phyloP scores from a whole-genome alignment of 2,888 invertebrate genomes.

The Ennomos fuscantarius region DNA sequence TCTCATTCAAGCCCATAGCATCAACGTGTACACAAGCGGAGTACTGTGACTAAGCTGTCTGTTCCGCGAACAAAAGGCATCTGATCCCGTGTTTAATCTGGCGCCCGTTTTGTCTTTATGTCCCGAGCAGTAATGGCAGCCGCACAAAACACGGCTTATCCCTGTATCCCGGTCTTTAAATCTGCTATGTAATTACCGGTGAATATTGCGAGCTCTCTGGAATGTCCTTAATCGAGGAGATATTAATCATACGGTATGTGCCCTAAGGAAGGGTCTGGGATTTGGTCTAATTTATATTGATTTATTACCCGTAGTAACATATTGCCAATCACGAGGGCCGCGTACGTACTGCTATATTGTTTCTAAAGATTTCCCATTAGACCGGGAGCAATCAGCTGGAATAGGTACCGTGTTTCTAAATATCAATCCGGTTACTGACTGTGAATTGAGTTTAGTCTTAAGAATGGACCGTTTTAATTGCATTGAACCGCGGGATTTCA shows the following conservation, averaged over 20 bases:
- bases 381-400: conserved; percentile 17
- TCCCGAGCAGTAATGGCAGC: conserved; percentile 32
- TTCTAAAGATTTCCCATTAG: conserved; percentile 32
- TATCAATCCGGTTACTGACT: conserved; percentile 5
- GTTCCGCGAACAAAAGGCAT: conserved; percentile 36
- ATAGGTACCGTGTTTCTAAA: conserved; percentile 11
- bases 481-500: background rate
- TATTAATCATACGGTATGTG: conserved; percentile 35
- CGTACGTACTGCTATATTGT: conserved; percentile 21
- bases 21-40: conserved; percentile 40
- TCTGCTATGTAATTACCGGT: conserved; percentile 38
- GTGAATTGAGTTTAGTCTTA: background rate
- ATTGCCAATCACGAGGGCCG: conserved; percentile 34
- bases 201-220: conserved; percentile 35
- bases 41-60: conserved; percentile 48
- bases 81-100: conserved; percentile 40
- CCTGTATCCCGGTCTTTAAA: conserved; percentile 37
- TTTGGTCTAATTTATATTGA: conserved; percentile 37
- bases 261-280: conserved; percentile 37
- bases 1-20: conserved; percentile 47
- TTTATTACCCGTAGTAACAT: conserved; percentile 41
- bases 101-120: conserved; percentile 35
- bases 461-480: background rate
- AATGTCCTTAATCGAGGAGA: conserved; percentile 30
- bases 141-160: conserved; percentile 35